phyloP scores from a whole-genome alignment of 2,113 vertebrate species.

The Clupea harengus region DNA sequence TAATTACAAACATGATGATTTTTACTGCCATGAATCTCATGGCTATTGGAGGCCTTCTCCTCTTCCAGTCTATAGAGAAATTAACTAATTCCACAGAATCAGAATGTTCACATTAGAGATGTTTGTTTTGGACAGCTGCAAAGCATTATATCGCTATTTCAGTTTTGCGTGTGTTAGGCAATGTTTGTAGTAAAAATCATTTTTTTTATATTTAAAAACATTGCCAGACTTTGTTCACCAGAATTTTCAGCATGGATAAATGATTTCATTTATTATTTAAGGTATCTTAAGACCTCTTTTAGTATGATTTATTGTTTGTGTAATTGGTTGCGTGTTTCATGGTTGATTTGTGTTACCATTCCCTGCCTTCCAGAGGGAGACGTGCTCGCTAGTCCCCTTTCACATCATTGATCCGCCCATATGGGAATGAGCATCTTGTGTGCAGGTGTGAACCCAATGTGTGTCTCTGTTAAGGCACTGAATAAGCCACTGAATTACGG shows the following conservation, averaged over 20 bases:
- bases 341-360: background rate
- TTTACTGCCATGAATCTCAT: background rate
- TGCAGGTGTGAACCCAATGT: background rate
- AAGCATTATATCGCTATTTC: background rate
- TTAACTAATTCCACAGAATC: background rate
- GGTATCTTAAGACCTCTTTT: background rate
- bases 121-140: slow-evolving; percentile 10
- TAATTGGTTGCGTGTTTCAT: background rate
- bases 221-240: too few relatives aligned
- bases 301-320: background rate
- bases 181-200: background rate
- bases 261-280: background rate
- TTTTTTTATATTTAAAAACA: background rate
- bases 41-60: background rate
- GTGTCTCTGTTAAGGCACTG: background rate
- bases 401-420: background rate
- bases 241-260: background rate
- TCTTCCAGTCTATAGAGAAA: background rate
- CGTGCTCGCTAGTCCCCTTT: background rate
- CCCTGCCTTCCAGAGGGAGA: background rate
- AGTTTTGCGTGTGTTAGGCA: background rate
- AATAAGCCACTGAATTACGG: background rate
- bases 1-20: slow-evolving; percentile 5
- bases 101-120: background rate
- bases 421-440: background rate